Base-by-base conservation (phyloP, 2,113 vertebrate genomes). In the Centropus unirufus region DNA sequence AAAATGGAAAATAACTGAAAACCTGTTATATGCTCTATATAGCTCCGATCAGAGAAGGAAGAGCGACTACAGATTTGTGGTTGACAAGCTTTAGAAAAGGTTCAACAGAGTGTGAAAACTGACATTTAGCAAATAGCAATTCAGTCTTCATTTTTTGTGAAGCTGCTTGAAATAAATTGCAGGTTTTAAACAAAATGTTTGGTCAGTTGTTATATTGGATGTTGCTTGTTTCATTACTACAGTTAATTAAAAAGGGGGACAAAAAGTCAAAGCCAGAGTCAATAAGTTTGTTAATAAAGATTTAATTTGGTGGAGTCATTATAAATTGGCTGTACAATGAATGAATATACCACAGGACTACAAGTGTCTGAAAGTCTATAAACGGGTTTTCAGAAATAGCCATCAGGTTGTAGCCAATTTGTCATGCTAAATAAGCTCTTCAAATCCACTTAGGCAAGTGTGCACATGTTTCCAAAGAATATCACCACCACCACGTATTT, bases 201-300 rank as follows among this genome's bases (percentile, higher is more conserved):
- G 75, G 83, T 79, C 80, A 83, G 52, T 92, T 82, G 55, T 82
- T 46, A 2, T 52, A 83, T n/a, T 92, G 83, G 76, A 76, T 95
- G 73, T 67, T 89, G 61, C 82, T 93, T 95, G 79, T 97, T 92
- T 94, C 75, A 80, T 93, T 95, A 93, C 83, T 89, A 75, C 87
- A 96, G 91, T 94, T 96, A 97, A 97, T 97, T 97, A 98, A 94
- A 95, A 95, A 46, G 39, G 22, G 67, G 80, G 57, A 39, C 93
- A 90, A 66, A 90, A 76, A 92, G 81, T 78, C 58, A 77, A 89
- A 94, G 62, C 42, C 51, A 36, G 78, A 90, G 68, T 72, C 92
- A 90, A 84, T 94, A 91, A 93, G 84, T 93, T 94, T 86, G 95
- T 94, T 96, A 93, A 96, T 91, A 86, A 94, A 94, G 86, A 95